Percentiles rank a stretch among this genome's conserved stretches.
These are phyloP conservation scores for Pantherophis guttatus DNA, from an alignment of 2,113 vertebrate species.

Conservation along the genomic window DNA sequence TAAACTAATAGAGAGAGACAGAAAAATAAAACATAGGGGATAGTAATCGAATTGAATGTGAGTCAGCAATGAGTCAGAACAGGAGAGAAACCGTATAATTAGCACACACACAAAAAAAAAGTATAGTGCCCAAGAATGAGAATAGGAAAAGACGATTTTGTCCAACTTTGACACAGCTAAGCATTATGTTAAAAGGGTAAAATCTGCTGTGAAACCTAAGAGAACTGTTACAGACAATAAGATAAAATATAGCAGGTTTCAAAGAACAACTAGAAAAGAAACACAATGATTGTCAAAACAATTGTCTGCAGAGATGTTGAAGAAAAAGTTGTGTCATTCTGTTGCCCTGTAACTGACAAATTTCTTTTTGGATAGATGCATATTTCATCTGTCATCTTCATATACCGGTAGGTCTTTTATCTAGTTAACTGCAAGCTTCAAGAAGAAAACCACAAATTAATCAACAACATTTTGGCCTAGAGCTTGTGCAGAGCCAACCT, in stretches of 20 bases:
- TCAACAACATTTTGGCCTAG: background rate
- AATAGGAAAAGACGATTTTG: background rate
- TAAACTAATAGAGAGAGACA: background rate
- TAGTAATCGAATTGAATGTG: slow-evolving; percentile 6
- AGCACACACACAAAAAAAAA: background rate
- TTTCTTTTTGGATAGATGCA: background rate
- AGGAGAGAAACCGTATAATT: slow-evolving; percentile 5
- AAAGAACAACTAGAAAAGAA: background rate
- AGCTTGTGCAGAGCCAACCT: background rate
- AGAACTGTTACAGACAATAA: background rate
- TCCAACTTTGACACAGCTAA: background rate
- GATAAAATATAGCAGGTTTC: background rate
- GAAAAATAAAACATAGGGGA: background rate
- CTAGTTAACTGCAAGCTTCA: background rate
- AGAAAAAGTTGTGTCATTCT: background rate
- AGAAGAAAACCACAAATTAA: background rate
- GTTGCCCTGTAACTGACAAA: background rate
- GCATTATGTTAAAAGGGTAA: background rate
- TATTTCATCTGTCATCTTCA: background rate
- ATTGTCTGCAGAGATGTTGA: background rate
- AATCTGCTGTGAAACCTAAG: background rate
- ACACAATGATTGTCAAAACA: background rate
- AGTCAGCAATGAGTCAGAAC: slow-evolving; percentile 14
- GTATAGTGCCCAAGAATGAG: background rate
- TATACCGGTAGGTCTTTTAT: background rate